Evolutionary conservation across 2,113 vertebrate genomes (phyloP).

Genomic region (Erythrolamprus reginae): DNA sequence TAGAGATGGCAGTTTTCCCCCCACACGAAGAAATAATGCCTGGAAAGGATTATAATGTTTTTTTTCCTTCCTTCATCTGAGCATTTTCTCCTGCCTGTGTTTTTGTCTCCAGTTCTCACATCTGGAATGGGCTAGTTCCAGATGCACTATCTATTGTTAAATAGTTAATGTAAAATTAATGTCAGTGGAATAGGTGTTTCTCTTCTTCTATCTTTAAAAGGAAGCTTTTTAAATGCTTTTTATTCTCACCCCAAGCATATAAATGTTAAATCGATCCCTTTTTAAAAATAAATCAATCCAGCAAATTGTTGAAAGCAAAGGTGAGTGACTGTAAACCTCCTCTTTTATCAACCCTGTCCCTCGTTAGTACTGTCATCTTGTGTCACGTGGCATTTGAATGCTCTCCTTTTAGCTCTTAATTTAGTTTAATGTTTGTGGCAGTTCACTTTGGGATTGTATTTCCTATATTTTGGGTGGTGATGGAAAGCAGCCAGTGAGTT

Average conservation of each 20-base stretch:
- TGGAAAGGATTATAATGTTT: neutral
- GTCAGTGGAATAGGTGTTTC: neutral
- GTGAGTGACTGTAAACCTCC: neutral
- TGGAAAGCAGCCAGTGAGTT: neutral
- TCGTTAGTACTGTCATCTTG: neutral
- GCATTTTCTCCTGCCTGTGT: neutral
- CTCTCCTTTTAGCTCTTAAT: neutral
- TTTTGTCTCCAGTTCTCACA: neutral
- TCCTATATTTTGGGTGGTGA: neutral
- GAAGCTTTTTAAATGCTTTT: neutral
- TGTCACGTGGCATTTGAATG: neutral
- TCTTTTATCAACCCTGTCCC: neutral
- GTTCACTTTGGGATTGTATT: neutral
- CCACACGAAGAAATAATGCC: neutral
- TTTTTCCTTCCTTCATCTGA: neutral
- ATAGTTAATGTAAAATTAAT: neutral
- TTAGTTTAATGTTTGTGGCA: neutral
- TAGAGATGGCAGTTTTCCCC: neutral
- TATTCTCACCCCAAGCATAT: neutral
- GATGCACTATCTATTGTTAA: neutral
- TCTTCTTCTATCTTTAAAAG: neutral
- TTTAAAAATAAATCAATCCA: neutral
- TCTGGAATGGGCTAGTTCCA: neutral
- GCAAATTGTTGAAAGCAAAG: neutral
- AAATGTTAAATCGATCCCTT: neutral